Evolutionary conservation across 2,888 invertebrate species (phyloP).

Genomic region (Agriotes lineatus): DNA sequence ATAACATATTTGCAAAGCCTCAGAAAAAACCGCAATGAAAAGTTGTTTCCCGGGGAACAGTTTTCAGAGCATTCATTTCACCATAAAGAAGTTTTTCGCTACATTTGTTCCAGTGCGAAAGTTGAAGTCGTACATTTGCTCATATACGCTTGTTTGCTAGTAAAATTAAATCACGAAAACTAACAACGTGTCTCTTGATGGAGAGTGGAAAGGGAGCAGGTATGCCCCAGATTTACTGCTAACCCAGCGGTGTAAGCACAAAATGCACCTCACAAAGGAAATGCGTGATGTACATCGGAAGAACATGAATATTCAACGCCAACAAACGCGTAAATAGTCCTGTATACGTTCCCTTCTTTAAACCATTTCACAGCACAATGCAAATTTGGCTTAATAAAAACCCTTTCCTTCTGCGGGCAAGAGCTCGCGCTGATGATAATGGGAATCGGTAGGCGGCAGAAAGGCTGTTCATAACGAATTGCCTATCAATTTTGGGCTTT

Average conservation of each 20-base stretch:
- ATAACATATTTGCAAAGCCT: too few species aligned
- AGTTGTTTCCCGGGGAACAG: too few species aligned
- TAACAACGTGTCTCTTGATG: too few species aligned
- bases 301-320: constrained; percentile 35
- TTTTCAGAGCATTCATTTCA: too few species aligned
- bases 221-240: neutral
- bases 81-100: too few species aligned
- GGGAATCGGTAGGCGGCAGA: neutral
- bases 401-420: neutral
- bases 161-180: too few species aligned
- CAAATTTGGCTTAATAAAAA: constrained; percentile 25
- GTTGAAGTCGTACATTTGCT: too few species aligned
- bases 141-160: too few species aligned
- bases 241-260: constrained; percentile 19
- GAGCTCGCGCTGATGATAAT: neutral
- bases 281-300: constrained; percentile 33
- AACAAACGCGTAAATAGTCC: constrained; percentile 34
- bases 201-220: too few species aligned
- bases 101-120: too few species aligned
- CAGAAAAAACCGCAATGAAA: too few species aligned
- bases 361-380: constrained; percentile 22
- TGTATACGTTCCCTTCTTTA: constrained; percentile 15
- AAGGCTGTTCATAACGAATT: neutral
- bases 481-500: constrained; percentile 11
- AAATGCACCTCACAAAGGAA: constrained; percentile 39